Conservation (phyloP, 2,113 vertebrate species). For the Aplodontia rufa region DNA sequence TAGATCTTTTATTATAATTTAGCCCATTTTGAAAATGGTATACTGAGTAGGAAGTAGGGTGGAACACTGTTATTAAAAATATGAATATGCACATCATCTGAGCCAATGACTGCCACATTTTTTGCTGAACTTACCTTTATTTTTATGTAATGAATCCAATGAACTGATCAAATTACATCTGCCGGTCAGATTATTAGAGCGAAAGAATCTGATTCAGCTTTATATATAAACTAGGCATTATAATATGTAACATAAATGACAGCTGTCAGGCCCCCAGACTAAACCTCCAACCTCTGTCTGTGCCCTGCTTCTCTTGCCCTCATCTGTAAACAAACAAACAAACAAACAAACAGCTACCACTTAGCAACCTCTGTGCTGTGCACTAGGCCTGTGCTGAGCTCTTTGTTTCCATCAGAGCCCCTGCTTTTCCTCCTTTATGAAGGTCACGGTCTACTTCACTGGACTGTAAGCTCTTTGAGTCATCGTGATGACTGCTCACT, state of each 20-base stretch:
- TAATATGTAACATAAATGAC: neutral
- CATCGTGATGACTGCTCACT: no score
- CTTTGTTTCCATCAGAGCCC: neutral
- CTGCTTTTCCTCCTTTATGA: neutral
- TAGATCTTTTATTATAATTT: neutral
- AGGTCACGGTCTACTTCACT: neutral
- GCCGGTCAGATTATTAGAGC: neutral
- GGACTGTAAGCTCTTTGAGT: neutral
- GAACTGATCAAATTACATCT: neutral
- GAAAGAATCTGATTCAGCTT: neutral
- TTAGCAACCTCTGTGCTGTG: neutral
- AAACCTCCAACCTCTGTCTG: neutral
- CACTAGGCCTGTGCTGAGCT: neutral
- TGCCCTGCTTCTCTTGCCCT: no score
- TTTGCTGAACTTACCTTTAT: neutral
- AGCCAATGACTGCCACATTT: neutral
- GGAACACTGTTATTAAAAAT: slow-evolving; percentile 11
- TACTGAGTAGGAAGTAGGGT: neutral
- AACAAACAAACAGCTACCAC: neutral
- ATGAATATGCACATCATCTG: neutral
- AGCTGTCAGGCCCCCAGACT: neutral
- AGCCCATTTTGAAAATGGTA: neutral
- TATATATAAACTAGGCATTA: neutral
- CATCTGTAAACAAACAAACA: no score
- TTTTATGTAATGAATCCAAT: neutral